Base-by-base conservation (phyloP, 2,888 invertebrate species). In the Anodontia alba region DNA sequence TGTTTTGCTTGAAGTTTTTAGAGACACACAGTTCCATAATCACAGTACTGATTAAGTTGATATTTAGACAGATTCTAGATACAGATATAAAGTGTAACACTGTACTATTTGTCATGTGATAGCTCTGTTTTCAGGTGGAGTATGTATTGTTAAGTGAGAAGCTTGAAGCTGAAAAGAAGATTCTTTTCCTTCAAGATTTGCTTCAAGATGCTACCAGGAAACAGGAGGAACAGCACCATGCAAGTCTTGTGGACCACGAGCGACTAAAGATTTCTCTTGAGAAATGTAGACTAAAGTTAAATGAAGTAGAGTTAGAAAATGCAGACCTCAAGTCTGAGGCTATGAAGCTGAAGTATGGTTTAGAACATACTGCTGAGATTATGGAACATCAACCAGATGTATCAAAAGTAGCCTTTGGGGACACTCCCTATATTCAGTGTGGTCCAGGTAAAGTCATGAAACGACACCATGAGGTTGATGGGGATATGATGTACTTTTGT, bases 401-500 rank as follows among this genome's bases (percentile, higher is more conserved):
- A 62, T 62, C 62, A 1, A 31, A 62, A 17, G 62, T 62, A 62
- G 62, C 62, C 62, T 1, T 29, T 31, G 62, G 62, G 31, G 62
- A 62, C 33, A 62, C 62, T 33, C 62, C 62, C 1, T 62, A 62
- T 23, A 62, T 62, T 33, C 62, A 62, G 33, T 62, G 62, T 29
- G 62, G 62, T 5, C 62, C 62, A 33, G 62, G 62, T 33, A 62
- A 62, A 62, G 62, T 62, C 17, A 62, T 62, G 62, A 62, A 62
- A 33, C 62, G 62, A 10, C 62, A 62, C 20, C 62, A 62, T 62
- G 62, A 62, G 20, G 31, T 20, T 12, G 62, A 62, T 62, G 62
- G 62, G 17, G 62, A 62, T 20, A 62, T 29, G 5, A 62, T 62
- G 62, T 62, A 62, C 33, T 62, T 33, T 33, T 62, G 62, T 62